Evolutionary conservation across 2,888 invertebrate genomes (phyloP).

Genomic region (Clitarchus hookeri): DNA sequence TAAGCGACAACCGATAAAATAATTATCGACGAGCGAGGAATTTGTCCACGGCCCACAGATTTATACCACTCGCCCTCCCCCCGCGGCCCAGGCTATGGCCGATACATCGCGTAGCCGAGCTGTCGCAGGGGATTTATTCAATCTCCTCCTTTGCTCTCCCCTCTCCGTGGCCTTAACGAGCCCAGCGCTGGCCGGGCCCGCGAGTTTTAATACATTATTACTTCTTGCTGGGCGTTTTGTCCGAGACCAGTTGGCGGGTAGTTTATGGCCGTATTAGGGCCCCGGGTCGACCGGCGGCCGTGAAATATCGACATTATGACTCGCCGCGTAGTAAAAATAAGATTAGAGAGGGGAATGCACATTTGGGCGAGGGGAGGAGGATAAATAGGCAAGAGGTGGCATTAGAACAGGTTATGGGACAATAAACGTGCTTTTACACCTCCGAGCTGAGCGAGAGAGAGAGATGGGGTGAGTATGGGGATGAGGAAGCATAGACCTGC

Average conservation of each 20-base stretch:
- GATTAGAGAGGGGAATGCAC: not conserved
- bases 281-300: not conserved
- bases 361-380: not conserved
- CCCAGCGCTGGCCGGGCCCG: no score
- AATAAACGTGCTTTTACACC: constrained; percentile 10
- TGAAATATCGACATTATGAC: constrained; percentile 14
- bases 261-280: constrained; percentile 14
- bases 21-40: not conserved
- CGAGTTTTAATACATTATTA: not conserved
- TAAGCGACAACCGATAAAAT: constrained; percentile 7
- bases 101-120: no score
- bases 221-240: not conserved
- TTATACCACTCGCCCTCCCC: not conserved
- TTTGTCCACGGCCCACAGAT: not conserved
- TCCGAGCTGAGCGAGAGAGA: not conserved
- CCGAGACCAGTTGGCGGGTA: not conserved
- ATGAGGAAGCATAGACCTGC: not conserved
- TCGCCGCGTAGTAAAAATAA: constrained; percentile 2
- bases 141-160: no score
- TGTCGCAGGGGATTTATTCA: no score
- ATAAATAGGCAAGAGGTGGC: constrained; percentile 9
- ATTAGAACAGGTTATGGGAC: constrained; percentile 8
- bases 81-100: no score
- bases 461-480: not conserved
- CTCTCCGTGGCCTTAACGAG: no score